A percentile compares a stretch with the other conserved stretches of the same genome.
Evolutionary conservation across 2,113 vertebrate species (phyloP).

Genomic region (Ursus arctos): DNA sequence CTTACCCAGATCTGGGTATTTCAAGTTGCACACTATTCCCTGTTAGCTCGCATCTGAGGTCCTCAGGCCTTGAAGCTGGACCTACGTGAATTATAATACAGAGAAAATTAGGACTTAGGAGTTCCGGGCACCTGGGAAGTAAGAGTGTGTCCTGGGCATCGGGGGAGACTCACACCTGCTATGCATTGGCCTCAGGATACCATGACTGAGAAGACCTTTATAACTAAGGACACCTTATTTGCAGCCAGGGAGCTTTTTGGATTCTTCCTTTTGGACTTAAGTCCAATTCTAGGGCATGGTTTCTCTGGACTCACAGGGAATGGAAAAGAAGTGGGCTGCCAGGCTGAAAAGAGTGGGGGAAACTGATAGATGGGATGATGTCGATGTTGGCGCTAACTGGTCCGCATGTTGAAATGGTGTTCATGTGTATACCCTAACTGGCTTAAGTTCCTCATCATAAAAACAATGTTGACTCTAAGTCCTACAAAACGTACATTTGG

Average conservation of each 20-base stretch:
- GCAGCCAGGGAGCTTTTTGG: background rate
- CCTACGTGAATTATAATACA: background rate
- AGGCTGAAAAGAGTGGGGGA: background rate
- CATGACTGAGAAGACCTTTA: background rate
- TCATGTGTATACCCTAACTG: background rate
- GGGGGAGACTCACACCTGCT: background rate
- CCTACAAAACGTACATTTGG: background rate
- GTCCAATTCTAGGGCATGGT: background rate
- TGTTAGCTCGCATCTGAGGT: background rate
- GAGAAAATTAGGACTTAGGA: background rate
- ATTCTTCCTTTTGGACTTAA: background rate
- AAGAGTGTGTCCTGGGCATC: background rate
- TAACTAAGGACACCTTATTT: background rate
- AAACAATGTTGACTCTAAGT: background rate
- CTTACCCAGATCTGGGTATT: background rate
- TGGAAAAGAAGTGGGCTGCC: background rate
- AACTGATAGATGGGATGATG: background rate
- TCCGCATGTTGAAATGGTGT: background rate
- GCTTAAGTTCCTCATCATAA: constrained; percentile 14
- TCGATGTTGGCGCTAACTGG: background rate
- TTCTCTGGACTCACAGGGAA: background rate
- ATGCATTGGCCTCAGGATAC: background rate
- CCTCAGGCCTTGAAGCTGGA: background rate
- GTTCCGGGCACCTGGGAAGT: background rate
- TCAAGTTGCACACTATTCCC: background rate